Base-by-base conservation (phyloP, 2,797 vertebrate genomes). In the Sibirionetta formosa region DNA sequence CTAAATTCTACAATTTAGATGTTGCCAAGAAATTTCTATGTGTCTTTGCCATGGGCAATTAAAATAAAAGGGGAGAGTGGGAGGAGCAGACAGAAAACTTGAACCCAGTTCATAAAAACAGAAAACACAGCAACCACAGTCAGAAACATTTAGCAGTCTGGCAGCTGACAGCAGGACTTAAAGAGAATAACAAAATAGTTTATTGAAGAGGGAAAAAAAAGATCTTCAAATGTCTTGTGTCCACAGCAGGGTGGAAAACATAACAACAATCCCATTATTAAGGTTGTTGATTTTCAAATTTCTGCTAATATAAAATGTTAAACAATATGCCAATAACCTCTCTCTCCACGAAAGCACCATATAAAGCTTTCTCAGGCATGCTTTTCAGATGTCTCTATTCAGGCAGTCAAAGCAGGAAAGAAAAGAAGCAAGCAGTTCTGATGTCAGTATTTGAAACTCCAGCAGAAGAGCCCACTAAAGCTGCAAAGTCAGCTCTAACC, bases 11-110 rank as follows among this genome's bases (percentile, higher is more conserved):
- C 85, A 92, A 80, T 96, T 96, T 84, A 94, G 94, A 66, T 76
- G 57, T 79, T 98, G 97, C 97, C 97, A 98, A 96, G 76, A 96
- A 97, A 96, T 96, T 95, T 90, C 95, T 97, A 93, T 96, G 82
- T 82, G 60, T 63, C 16, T 87, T 95, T 97, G 93, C 96, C 94
- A 94, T 94, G 94, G 95, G 94, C 96, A 97, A 93, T 91, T 65
- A n/a, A 94, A 75, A 92, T 91, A 90, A 84, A 26, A 3, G 35
- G 33, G 29, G 17, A 1, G 5, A 3, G 14, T 5, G 11, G 5
- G 42, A 56, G 31, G 31, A 23, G 27, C 19, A 12, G 38, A 33
- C 23, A 56, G 17, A 40, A 94, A 91, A 66, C 61, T 72, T 75
- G 80, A 93, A 69, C 77, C 38, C 24, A 27, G 97, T 97, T 95